These are phyloP conservation scores for Oxyruncus cristatus DNA, from an alignment of 2,113 vertebrate species.

Conservation along the genomic window DNA sequence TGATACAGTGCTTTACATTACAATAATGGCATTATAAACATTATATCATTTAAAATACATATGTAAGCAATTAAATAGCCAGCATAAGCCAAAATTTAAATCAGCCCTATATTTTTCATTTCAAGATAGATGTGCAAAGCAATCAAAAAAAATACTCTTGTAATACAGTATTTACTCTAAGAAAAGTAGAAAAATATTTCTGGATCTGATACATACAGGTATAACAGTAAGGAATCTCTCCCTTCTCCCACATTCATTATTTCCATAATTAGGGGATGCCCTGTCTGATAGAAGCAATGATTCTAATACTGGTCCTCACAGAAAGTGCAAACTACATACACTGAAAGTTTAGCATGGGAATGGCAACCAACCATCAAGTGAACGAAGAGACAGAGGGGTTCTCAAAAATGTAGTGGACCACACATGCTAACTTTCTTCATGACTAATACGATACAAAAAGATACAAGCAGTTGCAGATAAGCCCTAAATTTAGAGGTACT, in stretches of 20 bases:
- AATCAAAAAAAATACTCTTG: background rate
- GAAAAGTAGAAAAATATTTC: background rate
- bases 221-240: background rate
- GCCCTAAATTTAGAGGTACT: background rate
- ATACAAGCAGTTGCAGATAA: background rate
- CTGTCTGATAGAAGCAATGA: background rate
- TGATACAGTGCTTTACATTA: background rate
- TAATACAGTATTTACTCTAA: background rate
- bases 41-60: background rate
- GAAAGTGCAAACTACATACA: background rate
- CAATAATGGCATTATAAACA: background rate
- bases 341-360: background rate
- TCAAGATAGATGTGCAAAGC: background rate
- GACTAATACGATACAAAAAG: background rate
- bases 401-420: background rate
- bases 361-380: rapidly evolving
- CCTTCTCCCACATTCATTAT: background rate
- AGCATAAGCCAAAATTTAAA: background rate
- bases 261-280: background rate
- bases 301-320: background rate
- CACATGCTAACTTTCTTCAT: background rate
- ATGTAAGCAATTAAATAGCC: background rate
- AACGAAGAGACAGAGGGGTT: background rate
- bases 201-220: background rate
- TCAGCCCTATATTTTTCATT: background rate